A percentile compares a stretch with the other conserved stretches of the same genome.
phyloP scores from a whole-genome alignment of 1,140 invertebrate species.

The Nasonia longicornis region DNA sequence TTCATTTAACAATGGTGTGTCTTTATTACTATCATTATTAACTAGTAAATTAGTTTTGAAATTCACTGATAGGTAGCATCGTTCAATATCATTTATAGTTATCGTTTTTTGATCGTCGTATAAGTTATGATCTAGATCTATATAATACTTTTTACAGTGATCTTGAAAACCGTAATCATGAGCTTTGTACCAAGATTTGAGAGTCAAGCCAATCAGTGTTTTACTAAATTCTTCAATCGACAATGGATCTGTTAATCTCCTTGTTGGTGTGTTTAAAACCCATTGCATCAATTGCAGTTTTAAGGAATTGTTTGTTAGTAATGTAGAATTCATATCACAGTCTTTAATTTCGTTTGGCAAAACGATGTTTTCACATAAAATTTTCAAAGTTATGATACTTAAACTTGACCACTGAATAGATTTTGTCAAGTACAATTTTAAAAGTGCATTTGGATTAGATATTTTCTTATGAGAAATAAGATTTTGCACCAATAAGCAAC shows the following conservation, averaged over 20 bases:
- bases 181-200: conserved; percentile 56
- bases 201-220: conserved; percentile 54
- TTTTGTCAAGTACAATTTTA: conserved; percentile 63
- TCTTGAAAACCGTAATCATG: conserved; percentile 8
- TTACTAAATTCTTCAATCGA: conserved; percentile 51
- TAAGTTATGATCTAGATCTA: conserved; percentile 19
- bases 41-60: conserved; percentile 47
- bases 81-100: conserved; percentile 49
- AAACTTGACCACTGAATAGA: conserved; percentile 59
- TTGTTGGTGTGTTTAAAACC: conserved; percentile 50
- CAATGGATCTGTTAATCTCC: conserved; percentile 40
- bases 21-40: background rate
- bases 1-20: background rate
- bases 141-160: background rate
- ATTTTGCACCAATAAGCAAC: conserved; percentile 62
- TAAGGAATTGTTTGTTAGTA: conserved; percentile 47
- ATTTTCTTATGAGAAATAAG: conserved; percentile 59
- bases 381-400: conserved; percentile 62
- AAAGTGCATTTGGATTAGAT: conserved; percentile 56
- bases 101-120: conserved; percentile 31
- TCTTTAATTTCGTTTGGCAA: conserved; percentile 49
- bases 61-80: conserved; percentile 48
- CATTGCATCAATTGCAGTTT: conserved; percentile 54
- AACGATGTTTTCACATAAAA: conserved; percentile 52
- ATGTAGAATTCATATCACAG: conserved; percentile 42